Percentiles rank a stretch among this genome's conserved stretches.
Evolutionary conservation across 2,888 invertebrate species (phyloP).

Genomic region (Drosophila pseudotakahashii): DNA sequence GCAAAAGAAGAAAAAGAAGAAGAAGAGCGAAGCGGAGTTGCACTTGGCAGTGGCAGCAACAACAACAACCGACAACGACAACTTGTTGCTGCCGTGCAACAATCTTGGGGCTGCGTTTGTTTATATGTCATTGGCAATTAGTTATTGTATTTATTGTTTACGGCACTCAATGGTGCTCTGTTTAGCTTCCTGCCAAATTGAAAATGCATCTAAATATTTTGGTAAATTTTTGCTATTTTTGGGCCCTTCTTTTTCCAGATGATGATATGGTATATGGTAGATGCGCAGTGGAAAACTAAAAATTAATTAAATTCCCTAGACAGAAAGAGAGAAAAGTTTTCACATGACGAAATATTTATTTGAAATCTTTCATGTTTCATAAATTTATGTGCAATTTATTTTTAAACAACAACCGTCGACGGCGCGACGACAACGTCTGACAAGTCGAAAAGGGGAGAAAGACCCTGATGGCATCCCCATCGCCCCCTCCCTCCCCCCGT

Average conservation of each 20-base stretch:
- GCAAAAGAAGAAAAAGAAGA: slow-evolving; percentile 25
- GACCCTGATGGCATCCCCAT: slow-evolving; percentile 52
- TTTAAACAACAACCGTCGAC: slow-evolving; percentile 63
- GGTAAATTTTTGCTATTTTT: slow-evolving; percentile 16
- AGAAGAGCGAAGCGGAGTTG: slow-evolving; percentile 26
- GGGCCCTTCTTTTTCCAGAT: slow-evolving; percentile 25
- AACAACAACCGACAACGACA: slow-evolving; percentile 20
- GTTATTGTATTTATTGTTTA: slow-evolving; percentile 60
- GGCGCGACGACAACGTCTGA: slow-evolving; percentile 43
- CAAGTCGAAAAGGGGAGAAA: slow-evolving; percentile 46
- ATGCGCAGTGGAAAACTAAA: slow-evolving; percentile 5
- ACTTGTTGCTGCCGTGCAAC: slow-evolving; percentile 15
- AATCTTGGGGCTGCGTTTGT: slow-evolving; percentile 51
- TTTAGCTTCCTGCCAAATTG: slow-evolving; percentile 9
- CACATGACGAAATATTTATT: slow-evolving; percentile 79
- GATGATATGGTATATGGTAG: slow-evolving; percentile 13
- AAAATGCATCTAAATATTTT: slow-evolving; percentile 55
- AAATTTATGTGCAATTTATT: slow-evolving; percentile 78
- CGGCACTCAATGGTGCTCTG: slow-evolving; percentile 24
- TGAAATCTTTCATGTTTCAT: slow-evolving; percentile 80
- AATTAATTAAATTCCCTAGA: slow-evolving; percentile 12
- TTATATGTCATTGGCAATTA: slow-evolving; percentile 79
- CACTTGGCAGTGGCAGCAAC: slow-evolving; percentile 9
- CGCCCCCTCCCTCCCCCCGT: neutral
- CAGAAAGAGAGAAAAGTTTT: neutral